These are phyloP conservation scores for Drosophila miranda DNA, from an alignment of 1,140 invertebrate genomes.

Conservation along the genomic window DNA sequence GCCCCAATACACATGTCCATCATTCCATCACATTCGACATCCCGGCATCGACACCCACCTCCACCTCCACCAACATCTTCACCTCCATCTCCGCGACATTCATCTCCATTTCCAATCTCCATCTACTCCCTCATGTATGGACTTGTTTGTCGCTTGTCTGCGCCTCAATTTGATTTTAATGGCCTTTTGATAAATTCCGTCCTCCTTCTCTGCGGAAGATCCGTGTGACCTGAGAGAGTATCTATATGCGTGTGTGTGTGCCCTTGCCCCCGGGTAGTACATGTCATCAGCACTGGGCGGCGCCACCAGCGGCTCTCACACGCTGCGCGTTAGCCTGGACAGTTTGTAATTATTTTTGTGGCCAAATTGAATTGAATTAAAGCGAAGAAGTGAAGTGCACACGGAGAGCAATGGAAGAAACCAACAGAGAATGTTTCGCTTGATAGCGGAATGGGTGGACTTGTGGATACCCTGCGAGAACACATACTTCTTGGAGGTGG, in stretches of 20 bases:
- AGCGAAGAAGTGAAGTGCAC: constrained; percentile 51
- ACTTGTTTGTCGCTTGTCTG: constrained; percentile 55
- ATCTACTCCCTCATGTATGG: constrained; percentile 25
- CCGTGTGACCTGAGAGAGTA: constrained; percentile 1
- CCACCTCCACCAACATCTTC: neutral
- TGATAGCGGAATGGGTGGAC: neutral
- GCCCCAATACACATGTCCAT: constrained; percentile 47
- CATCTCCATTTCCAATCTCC: constrained; percentile 15
- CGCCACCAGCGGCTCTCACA: constrained; percentile 61
- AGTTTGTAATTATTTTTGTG: constrained; percentile 78
- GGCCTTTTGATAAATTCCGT: constrained; percentile 67
- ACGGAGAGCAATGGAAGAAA: constrained; percentile 23
- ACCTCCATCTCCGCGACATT: constrained; percentile 1
- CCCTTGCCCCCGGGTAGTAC: constrained; percentile 52
- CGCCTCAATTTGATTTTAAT: constrained; percentile 75
- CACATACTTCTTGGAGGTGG: no score
- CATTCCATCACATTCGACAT: constrained; percentile 48
- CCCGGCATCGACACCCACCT: neutral
- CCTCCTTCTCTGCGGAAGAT: constrained; percentile 2
- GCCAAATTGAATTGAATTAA: constrained; percentile 79
- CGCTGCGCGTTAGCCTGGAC: constrained; percentile 73
- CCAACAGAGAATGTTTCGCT: constrained; percentile 23
- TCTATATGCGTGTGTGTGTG: constrained; percentile 9
- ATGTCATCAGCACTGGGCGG: constrained; percentile 55
- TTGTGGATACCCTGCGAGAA: neutral